These are phyloP conservation scores for Gymnoscelis rufifasciata DNA, from an alignment of 2,888 invertebrate genomes.

Conservation along the genomic window DNA sequence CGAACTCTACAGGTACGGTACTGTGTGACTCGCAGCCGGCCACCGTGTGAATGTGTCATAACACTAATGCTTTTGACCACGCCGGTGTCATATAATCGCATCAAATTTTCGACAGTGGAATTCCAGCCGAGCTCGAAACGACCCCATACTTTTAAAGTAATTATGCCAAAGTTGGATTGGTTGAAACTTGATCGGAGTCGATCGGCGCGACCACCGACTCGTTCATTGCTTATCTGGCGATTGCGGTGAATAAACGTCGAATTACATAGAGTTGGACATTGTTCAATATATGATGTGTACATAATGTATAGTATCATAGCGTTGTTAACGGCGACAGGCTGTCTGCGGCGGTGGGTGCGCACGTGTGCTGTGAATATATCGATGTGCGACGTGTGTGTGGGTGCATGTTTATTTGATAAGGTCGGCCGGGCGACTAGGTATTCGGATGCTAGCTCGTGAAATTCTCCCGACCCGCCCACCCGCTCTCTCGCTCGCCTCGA, in stretches of 20 bases:
- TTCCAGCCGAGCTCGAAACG: constrained; percentile 51
- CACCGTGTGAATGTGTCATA: constrained; percentile 75
- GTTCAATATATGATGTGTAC: constrained; percentile 52
- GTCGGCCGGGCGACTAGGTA: constrained; percentile 69
- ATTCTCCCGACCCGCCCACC: constrained; percentile 63
- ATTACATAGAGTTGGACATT: constrained; percentile 62
- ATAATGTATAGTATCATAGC: constrained; percentile 69
- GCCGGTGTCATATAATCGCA: constrained; percentile 66
- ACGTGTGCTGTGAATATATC: constrained; percentile 65
- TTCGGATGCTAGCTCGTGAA: constrained; percentile 65
- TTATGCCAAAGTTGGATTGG: constrained; percentile 40
- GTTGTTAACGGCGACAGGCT: constrained; percentile 76
- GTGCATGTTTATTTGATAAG: constrained; percentile 74
- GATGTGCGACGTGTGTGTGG: constrained; percentile 55
- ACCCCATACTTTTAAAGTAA: constrained; percentile 40
- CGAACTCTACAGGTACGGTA: constrained; percentile 77
- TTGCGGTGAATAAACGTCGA: constrained; percentile 58
- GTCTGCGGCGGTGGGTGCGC: constrained; percentile 67
- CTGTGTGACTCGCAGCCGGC: constrained; percentile 67
- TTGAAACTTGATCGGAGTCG: constrained; percentile 45
- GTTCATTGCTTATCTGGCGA: constrained; percentile 53
- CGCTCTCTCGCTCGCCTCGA: constrained; percentile 29
- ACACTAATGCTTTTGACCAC: constrained; percentile 60
- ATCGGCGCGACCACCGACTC: constrained; percentile 18
- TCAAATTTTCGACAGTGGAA: constrained; percentile 58